phyloP scores from a whole-genome alignment of 2,888 invertebrate genomes.

The Trichopoda pennipes region DNA sequence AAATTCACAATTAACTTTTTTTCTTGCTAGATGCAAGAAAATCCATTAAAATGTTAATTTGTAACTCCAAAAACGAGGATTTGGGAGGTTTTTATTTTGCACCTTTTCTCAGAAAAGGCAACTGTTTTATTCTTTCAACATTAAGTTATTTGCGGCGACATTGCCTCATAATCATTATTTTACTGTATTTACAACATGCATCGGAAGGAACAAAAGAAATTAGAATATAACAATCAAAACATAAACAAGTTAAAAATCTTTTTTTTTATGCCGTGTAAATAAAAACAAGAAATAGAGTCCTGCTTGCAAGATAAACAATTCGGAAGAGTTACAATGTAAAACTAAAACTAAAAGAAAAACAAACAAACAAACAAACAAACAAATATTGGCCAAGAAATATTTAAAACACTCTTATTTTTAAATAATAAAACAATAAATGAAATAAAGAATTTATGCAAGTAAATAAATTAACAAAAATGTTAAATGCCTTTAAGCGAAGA shows the following conservation, averaged over 20 bases:
- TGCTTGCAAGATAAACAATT: slow-evolving; percentile 4
- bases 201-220: neutral
- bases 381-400: neutral
- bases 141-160: neutral
- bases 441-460: neutral
- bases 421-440: neutral
- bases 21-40: no score
- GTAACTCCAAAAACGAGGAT: no score
- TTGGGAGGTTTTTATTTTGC: no score
- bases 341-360: no score
- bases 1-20: no score
- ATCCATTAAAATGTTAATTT: no score
- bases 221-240: slow-evolving; percentile 55
- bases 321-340: slow-evolving; percentile 40
- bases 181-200: slow-evolving; percentile 43
- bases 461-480: slow-evolving; percentile 71
- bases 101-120: neutral
- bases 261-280: neutral
- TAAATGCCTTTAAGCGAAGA: slow-evolving; percentile 77
- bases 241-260: slow-evolving; percentile 28
- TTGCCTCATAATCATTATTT: neutral
- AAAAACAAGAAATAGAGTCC: neutral
- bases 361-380: no score
- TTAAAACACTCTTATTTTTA: slow-evolving; percentile 13
- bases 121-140: no score